A percentile compares a stretch with the other conserved stretches of the same genome.
These are phyloP conservation scores for Argynnis bischoffii DNA, from an alignment of 2,888 invertebrate genomes.

Conservation along the genomic window DNA sequence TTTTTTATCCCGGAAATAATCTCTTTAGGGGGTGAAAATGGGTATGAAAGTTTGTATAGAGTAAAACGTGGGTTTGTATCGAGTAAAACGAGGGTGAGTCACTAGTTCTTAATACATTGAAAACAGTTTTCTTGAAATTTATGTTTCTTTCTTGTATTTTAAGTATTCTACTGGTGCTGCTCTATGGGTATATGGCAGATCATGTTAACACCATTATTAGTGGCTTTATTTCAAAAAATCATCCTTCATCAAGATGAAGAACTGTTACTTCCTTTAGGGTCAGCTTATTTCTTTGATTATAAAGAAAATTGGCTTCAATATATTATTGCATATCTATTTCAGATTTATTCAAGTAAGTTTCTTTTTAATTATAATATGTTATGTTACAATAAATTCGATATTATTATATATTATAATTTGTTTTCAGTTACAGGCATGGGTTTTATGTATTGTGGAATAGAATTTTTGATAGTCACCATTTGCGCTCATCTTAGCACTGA, in stretches of 20 bases:
- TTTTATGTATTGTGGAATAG: conserved; percentile 52
- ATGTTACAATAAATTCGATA: background rate
- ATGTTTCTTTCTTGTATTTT: background rate
- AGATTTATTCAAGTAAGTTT: conserved; percentile 56
- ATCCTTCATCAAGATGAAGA: conserved; percentile 48
- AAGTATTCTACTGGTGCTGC: conserved; percentile 55
- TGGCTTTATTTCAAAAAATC: conserved; percentile 48
- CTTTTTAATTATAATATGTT: conserved; percentile 1
- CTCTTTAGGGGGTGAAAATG: too few relatives aligned
- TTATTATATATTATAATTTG: background rate
- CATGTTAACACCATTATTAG: conserved; percentile 48
- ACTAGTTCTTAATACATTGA: too few relatives aligned
- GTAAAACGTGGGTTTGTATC: too few relatives aligned
- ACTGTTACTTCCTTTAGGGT: conserved; percentile 52
- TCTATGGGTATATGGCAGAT: conserved; percentile 53
- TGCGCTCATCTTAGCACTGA: conserved; percentile 55
- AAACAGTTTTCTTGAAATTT: too few relatives aligned
- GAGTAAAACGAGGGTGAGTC: too few relatives aligned
- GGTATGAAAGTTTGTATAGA: too few relatives aligned
- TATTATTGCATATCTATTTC: conserved; percentile 52
- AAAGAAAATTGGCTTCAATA: conserved; percentile 53
- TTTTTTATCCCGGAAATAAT: too few relatives aligned
- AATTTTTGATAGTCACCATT: conserved; percentile 55
- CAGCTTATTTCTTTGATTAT: conserved; percentile 56
- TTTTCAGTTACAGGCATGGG: conserved; percentile 54